Percentiles rank a stretch among this genome's conserved stretches.
Conservation (phyloP, 2,797 vertebrate genomes). For the Melanotaenia maccullochi region DNA sequence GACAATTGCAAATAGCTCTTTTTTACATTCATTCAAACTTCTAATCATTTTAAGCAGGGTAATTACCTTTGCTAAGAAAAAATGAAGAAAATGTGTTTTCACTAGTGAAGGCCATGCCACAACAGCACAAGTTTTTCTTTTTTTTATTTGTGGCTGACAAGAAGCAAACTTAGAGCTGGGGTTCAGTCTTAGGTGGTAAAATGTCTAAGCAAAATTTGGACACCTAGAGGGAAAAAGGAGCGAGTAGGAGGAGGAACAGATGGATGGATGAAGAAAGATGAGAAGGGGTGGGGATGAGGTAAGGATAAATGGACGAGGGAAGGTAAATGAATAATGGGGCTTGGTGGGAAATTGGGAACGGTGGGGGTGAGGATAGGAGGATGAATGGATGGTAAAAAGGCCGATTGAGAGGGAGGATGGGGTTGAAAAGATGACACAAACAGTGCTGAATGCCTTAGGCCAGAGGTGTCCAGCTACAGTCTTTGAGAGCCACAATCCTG, state of each 20-base stretch:
- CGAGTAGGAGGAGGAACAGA: neutral
- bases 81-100: neutral
- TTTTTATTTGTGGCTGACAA: neutral
- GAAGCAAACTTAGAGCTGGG: neutral
- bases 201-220: neutral
- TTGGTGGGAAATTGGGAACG: neutral
- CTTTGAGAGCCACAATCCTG: too few relatives aligned
- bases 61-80: neutral
- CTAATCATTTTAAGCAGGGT: neutral
- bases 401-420: neutral
- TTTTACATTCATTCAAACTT: constrained; percentile 22
- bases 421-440: neutral
- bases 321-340: neutral
- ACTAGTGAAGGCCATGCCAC: neutral
- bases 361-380: too few relatives aligned
- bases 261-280: neutral
- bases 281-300: neutral
- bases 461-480: too few relatives aligned
- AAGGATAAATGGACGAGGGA: too few relatives aligned
- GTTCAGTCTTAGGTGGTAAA: neutral
- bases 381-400: neutral
- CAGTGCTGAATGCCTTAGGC: too few relatives aligned
- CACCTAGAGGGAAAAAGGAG: neutral
- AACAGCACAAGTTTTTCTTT: neutral
- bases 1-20: constrained; percentile 29